phyloP scores from a whole-genome alignment of 2,888 invertebrate genomes.

The Notocelia uddmanniana region DNA sequence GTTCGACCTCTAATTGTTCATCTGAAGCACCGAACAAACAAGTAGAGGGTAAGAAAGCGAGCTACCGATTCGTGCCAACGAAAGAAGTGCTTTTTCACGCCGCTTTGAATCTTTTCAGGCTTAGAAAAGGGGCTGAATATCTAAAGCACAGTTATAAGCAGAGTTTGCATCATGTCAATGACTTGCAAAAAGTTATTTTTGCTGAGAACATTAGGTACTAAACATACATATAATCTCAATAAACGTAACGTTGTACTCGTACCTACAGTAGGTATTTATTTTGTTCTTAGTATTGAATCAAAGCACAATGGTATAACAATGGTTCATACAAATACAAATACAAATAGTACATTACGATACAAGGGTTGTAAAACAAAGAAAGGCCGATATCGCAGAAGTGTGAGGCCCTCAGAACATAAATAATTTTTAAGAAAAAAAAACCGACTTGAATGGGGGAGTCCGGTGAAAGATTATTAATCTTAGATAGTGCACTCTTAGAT shows the following conservation, averaged over 20 bases:
- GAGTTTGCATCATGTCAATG: constrained; percentile 38
- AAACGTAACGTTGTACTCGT: neutral
- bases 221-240: neutral
- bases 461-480: no score
- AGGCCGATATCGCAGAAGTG: no score
- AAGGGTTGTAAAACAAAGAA: no score
- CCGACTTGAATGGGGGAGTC: no score
- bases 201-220: constrained; percentile 10
- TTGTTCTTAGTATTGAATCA: no score
- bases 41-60: constrained; percentile 24
- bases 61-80: constrained; percentile 34
- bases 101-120: constrained; percentile 43
- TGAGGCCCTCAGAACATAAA: no score
- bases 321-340: no score
- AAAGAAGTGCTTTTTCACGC: constrained; percentile 45
- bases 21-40: constrained; percentile 22
- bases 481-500: no score
- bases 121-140: constrained; percentile 37
- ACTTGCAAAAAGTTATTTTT: constrained; percentile 37
- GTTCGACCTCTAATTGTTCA: constrained; percentile 7
- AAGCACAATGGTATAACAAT: no score
- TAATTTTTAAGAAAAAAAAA: no score
- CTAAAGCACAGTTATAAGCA: constrained; percentile 42
- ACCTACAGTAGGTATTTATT: no score
- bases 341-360: no score